Evolutionary conservation across 2,797 vertebrate species (phyloP), one percentile per base, ranked within the genome.

Genomic region (Phylloscopus collybita): DNA sequence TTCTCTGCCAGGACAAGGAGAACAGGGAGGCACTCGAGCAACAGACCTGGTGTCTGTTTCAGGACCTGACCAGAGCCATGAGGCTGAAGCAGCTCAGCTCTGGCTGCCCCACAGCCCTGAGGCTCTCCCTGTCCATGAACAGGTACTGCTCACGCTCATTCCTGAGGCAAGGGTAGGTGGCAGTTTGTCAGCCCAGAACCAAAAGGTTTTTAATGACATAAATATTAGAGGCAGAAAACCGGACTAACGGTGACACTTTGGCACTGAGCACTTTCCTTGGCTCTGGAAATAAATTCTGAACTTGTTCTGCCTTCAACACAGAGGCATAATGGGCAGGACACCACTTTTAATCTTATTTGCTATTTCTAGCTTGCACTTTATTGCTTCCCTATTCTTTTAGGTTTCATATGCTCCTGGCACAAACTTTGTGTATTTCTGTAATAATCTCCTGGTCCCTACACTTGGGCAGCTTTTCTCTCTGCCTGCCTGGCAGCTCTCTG

Each of bases 261-360:
- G 88, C 80, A 91, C 91, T 17, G 22, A 72, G 90, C 22, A 7
- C 38, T 80, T 88, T 90, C 90, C 92, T 78, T 27, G 82, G 70
- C 80, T 91, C 79, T 93, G 88, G 80, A 96, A 97, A 97, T 92
- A 96, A 95, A 97, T 93, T 88, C 64, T 88, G 94, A 96, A 95
- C 95, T 95, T 97, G 86, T 96, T 93, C 91, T 93, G 70, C 75
- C 83, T 91, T 87, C 92, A 93, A 86, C 87, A 92, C 64, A 79
- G 83, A 81, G 92, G 94, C 86, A 92, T 74, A 70, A 78, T 61
- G 85, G 90, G 54, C 56, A 86, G 86, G 75, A 89, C 70, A 94
- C 83, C 82, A 90, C 80, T 86, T 96, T 92, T 96, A 90, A 97
- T 96, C 95, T 92, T 82, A 85, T 89, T 96, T 96, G 79, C 59